Conservation (phyloP, 2,888 invertebrate species). For the Ramazzottius varieornatus region DNA sequence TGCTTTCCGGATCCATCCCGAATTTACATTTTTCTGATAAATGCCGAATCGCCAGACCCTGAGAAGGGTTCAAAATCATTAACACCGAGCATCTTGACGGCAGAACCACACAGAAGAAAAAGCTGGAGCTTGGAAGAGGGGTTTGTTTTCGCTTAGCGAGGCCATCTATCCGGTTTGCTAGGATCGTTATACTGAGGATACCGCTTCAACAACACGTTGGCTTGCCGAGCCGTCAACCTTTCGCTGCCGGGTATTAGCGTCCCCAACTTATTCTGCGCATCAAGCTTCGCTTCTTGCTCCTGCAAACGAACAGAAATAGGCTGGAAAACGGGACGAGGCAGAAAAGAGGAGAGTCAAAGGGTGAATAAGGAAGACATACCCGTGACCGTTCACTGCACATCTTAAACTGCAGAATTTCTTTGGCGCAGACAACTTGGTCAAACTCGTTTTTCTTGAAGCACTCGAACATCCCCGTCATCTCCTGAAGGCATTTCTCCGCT, state of each 20-base stretch:
- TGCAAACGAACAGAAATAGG: neutral
- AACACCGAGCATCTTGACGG: no score
- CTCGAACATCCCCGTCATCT: conserved; percentile 1
- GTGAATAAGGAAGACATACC: no score
- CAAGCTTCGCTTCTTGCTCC: neutral
- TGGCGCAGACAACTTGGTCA: neutral
- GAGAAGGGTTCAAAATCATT: no score
- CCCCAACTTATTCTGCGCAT: neutral
- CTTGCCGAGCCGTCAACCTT: neutral
- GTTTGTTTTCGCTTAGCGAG: no score
- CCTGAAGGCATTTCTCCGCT: neutral
- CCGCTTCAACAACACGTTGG: neutral
- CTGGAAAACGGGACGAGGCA: no score
- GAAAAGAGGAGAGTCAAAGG: no score
- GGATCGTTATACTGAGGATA: neutral
- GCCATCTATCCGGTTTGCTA: neutral
- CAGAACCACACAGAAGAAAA: no score
- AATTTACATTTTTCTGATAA: no score
- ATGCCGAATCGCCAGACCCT: no score
- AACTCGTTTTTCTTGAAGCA: neutral
- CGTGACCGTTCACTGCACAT: neutral
- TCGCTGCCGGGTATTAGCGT: neutral
- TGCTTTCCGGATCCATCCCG: no score
- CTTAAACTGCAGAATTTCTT: neutral
- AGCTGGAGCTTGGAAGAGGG: no score